Conservation (phyloP, 2,113 vertebrate genomes). For the Crotalus helleri region DNA sequence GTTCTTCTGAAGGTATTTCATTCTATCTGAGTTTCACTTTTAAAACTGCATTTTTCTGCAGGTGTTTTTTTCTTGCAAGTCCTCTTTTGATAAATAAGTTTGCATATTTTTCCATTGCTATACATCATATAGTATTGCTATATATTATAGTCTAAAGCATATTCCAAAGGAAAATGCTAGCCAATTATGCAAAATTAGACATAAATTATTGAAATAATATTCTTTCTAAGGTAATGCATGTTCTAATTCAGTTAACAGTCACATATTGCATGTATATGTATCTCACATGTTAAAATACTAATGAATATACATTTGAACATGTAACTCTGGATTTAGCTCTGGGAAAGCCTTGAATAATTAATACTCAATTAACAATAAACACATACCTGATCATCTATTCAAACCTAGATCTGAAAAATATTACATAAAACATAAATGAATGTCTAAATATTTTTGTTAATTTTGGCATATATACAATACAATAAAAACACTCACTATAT, state of each 20-base stretch:
- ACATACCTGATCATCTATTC: neutral
- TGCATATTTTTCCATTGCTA: neutral
- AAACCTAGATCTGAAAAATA: neutral
- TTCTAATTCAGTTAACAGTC: neutral
- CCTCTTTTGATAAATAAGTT: constrained; percentile 15
- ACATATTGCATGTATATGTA: neutral
- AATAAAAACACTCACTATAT: neutral
- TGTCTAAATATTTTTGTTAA: neutral
- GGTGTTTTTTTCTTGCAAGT: constrained; percentile 35
- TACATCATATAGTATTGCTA: neutral
- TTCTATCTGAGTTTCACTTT: constrained; percentile 22
- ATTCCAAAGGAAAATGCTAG: no score
- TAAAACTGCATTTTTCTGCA: constrained; percentile 18
- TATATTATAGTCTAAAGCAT: neutral
- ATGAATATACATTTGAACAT: neutral
- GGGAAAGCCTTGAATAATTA: neutral
- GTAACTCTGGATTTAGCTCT: neutral
- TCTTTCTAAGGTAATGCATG: neutral
- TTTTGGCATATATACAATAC: neutral
- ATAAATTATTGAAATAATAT: neutral
- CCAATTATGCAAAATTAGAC: neutral
- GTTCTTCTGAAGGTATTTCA: neutral
- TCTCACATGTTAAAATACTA: neutral
- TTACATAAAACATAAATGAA: neutral
- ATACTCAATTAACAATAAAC: neutral